Base-by-base conservation (phyloP, 1,140 invertebrate genomes). In the Manduca sexta region DNA sequence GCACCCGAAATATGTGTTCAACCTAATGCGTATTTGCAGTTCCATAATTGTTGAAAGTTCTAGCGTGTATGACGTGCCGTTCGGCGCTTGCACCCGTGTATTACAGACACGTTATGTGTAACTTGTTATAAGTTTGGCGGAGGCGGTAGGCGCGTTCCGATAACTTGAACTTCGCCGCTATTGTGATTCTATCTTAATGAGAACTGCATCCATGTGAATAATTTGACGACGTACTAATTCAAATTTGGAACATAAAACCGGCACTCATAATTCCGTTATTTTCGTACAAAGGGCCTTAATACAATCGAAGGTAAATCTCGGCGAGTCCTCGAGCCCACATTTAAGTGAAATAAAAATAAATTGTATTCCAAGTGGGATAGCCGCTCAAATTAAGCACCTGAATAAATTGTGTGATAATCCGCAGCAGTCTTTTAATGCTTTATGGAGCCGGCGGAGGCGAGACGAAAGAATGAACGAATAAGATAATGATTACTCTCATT, bases 321-420 rank as follows among this genome's bases (percentile, higher is more conserved):
- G 57, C 55, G 57, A 3, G 62, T 66, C 62, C 64, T 52, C 54
- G 60, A 55, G 51, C 47, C 54, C 60, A 51, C 53, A 60, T 61
- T 76, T 72, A 77, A 80, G 73, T 75, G 73, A 79, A 84, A 81
- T 83, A 81, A 81, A 79, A 79, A 80, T 74, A 79, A 82, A 82
- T 79, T 77, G 68, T 64, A 63, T 71, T 56, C 67, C 65, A 77
- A 81, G 69, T 74, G 75, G 74, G 60, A 79, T 75, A 67, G 75
- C 68, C 67, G 69, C 75, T 81, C 70, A 78, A 82, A 82, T 84
- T 81, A 84, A 82, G 78, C 78, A 82, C 77, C 81, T 82, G 81
- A 82, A 84, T 84, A 84, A 84, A 84, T 84, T 84, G 76, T 75
- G 76, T 74, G 78, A 82, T 84, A 84, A 84, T 84, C 78, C 76